A percentile compares a stretch with the other conserved stretches of the same genome.
phyloP scores from a whole-genome alignment of 2,113 vertebrate species.

The Stigmatopora argus region DNA sequence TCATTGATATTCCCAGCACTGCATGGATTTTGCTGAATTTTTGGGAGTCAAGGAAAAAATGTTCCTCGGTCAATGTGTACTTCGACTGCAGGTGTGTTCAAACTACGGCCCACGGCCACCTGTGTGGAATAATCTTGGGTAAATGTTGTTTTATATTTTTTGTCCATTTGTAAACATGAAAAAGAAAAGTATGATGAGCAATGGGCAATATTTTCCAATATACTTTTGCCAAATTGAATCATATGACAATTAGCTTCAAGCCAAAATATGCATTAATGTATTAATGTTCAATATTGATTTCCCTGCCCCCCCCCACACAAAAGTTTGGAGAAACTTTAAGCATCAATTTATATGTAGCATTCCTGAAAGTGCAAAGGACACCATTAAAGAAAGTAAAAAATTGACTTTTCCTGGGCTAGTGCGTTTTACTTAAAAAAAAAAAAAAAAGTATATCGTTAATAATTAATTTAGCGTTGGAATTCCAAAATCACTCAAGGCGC shows the following conservation, averaged over 20 bases:
- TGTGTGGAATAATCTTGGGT: too few relatives aligned
- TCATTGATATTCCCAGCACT: conserved; percentile 61
- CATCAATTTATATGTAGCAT: background rate
- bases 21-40: conserved; percentile 50
- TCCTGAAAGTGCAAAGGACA: background rate
- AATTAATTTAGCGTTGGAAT: background rate
- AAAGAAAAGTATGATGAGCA: too few relatives aligned
- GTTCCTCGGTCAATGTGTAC: conserved; percentile 23
- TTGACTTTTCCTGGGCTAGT: background rate
- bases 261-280: too few relatives aligned
- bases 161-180: too few relatives aligned
- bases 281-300: too few relatives aligned
- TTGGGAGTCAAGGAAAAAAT: conserved; percentile 47
- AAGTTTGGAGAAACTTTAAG: too few relatives aligned
- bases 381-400: background rate
- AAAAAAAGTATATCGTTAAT: background rate
- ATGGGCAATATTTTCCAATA: too few relatives aligned
- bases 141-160: background rate
- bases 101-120: too few relatives aligned
- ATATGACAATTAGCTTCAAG: too few relatives aligned
- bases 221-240: too few relatives aligned
- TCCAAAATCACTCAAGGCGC: background rate
- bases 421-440: background rate
- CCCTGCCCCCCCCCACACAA: too few relatives aligned
- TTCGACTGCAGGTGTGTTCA: too few relatives aligned